Base-by-base conservation (phyloP, 2,797 vertebrate species). In the Remorina albescens region DNA sequence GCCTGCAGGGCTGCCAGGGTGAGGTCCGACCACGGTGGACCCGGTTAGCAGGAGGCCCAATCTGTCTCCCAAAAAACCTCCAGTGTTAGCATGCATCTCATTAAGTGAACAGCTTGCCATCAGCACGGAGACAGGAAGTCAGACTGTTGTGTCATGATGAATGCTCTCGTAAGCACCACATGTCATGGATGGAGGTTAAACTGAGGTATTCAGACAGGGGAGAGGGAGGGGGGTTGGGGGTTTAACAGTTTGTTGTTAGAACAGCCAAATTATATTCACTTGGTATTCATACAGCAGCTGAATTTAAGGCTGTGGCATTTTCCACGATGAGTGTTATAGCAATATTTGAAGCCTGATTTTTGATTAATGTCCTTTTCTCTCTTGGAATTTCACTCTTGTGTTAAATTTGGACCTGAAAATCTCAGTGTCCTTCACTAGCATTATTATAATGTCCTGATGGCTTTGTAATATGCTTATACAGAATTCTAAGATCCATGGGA, bases 51-150 rank as follows among this genome's bases (percentile, higher is more conserved):
- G 90, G 92, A 94, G 92, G 91, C 86, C 88, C 88, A 91, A 93
- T 94, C 91, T 85, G 85, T 93, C 78, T 94, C 89, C 60, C 80
- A 16, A 66, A 66, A 88, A 84, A 76, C 87, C 87, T 87, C 86
- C 88, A 88, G 86, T 5, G 50, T 68, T 89, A 90, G 91, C 87
- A 91, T 91, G 92, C 88, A 93, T 94, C 92, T 94, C 92, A 93
- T 95, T 95, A 94, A 88, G 81, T 46, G 77, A 95, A 94, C 94
- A 94, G 93, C 93, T 94, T 94, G 92, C 91, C 89, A 76, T 94
- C 93, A 92, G 90, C 88, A 79, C 82, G 65, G 86, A 78, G 90
- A 90, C 85, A 94, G 93, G 93, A 93, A 94, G 91, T 92, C 88
- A 91, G 92, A 93, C 89, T 89, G 92, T 92, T 91, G 90, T 93